phyloP scores from a whole-genome alignment of 2,888 invertebrate species.

The Drosophila longiperda region DNA sequence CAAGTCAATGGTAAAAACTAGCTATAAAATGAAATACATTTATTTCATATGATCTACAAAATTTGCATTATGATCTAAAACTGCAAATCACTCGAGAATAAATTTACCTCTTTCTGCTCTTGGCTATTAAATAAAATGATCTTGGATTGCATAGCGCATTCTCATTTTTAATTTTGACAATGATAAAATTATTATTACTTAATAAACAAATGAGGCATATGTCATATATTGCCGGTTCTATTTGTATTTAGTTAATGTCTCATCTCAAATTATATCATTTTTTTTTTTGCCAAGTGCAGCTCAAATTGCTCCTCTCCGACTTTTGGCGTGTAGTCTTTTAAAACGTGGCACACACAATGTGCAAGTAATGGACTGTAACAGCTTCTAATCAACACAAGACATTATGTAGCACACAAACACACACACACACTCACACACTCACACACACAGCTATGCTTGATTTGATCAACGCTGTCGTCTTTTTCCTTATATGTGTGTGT shows the following conservation, averaged over 20 bases:
- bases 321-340: constrained; percentile 7
- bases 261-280: constrained; percentile 21
- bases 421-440: neutral
- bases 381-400: constrained; percentile 60
- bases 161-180: neutral
- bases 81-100: neutral
- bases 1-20: neutral
- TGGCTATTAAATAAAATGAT: neutral
- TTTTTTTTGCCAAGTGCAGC: constrained; percentile 35
- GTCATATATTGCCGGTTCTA: neutral
- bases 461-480: constrained; percentile 41
- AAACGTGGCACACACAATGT: constrained; percentile 47
- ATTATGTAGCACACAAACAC: constrained; percentile 28
- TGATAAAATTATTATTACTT: neutral
- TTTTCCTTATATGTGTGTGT: constrained; percentile 43
- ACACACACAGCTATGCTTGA: constrained; percentile 8
- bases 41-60: neutral
- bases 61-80: neutral
- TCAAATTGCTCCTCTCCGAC: neutral
- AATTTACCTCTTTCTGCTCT: neutral
- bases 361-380: constrained; percentile 59
- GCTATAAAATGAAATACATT: neutral
- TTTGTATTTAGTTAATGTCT: neutral
- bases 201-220: neutral
- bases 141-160: neutral